Conservation (phyloP, 1,140 invertebrate genomes). For the Eulimnadia texana region DNA sequence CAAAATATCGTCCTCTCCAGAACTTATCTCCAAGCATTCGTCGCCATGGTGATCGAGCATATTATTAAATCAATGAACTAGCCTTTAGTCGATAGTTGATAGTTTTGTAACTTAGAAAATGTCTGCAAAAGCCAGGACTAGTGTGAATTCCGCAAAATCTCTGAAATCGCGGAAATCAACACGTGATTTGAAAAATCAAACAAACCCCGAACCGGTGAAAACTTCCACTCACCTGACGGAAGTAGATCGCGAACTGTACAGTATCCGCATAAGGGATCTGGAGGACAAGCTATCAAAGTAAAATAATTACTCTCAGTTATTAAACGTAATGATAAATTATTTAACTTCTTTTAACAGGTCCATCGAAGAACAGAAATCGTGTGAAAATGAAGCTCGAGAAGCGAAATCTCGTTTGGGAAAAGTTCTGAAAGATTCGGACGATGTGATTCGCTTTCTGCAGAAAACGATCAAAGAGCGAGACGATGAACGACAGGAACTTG, state of each 20-base stretch:
- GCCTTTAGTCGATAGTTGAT: too few relatives aligned
- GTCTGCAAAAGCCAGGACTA: background rate
- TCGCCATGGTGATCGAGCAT: too few relatives aligned
- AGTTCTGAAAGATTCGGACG: background rate
- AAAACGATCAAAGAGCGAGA: constrained; percentile 1
- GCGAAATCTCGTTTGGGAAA: background rate
- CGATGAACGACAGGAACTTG: constrained; percentile 5
- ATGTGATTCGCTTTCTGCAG: constrained; percentile 10
- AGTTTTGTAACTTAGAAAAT: too few relatives aligned
- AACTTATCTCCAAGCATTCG: too few relatives aligned
- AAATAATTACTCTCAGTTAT: background rate
- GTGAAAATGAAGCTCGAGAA: background rate
- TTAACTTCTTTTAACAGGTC: background rate
- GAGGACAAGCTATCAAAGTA: constrained; percentile 12
- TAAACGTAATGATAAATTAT: background rate
- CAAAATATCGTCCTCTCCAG: too few relatives aligned
- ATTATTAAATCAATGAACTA: too few relatives aligned
- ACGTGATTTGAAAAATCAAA: background rate
- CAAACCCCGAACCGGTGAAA: background rate
- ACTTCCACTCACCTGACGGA: constrained; percentile 4
- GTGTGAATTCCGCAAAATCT: background rate
- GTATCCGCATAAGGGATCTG: constrained; percentile 11
- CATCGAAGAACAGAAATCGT: background rate
- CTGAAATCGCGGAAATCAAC: background rate
- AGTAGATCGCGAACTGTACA: constrained; percentile 10